phyloP scores from a whole-genome alignment of 2,888 invertebrate species.

The Synanthedon andrenaeformis region DNA sequence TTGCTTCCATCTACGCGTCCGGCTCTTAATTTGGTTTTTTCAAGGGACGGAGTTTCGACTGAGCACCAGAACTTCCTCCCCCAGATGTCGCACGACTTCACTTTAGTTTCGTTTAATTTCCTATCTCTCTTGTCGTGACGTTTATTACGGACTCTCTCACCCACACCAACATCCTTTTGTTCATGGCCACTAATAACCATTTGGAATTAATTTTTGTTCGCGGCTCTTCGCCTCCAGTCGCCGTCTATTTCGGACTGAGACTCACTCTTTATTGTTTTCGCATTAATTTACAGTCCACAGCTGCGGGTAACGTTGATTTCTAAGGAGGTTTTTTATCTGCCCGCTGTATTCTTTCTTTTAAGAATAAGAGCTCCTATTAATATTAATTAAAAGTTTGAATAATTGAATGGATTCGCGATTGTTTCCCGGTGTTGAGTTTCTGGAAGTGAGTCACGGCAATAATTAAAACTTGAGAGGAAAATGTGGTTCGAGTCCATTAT shows the following conservation, averaged over 20 bases:
- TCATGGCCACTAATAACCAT: slow-evolving; percentile 55
- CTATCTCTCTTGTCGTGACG: slow-evolving; percentile 60
- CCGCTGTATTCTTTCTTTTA: slow-evolving; percentile 62
- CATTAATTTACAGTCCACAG: slow-evolving; percentile 66
- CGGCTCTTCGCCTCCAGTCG: slow-evolving; percentile 25
- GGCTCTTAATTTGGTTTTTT: slow-evolving; percentile 53
- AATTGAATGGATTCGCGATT: slow-evolving; percentile 65
- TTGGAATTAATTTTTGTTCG: slow-evolving; percentile 56
- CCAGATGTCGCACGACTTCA: slow-evolving; percentile 50
- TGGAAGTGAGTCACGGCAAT: slow-evolving; percentile 52
- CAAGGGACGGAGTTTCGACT: slow-evolving; percentile 25
- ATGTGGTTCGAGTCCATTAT: slow-evolving; percentile 33
- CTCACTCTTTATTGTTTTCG: slow-evolving; percentile 62
- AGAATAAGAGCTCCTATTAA: slow-evolving; percentile 66
- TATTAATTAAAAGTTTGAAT: slow-evolving; percentile 71
- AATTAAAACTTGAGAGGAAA: slow-evolving; percentile 52
- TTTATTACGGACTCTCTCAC: slow-evolving; percentile 49
- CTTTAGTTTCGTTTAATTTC: slow-evolving; percentile 67
- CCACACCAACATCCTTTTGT: slow-evolving; percentile 46
- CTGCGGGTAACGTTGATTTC: slow-evolving; percentile 63
- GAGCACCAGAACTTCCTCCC: slow-evolving; percentile 40
- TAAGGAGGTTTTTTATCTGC: slow-evolving; percentile 63
- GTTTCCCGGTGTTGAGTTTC: slow-evolving; percentile 55
- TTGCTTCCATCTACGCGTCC: too few relatives aligned
- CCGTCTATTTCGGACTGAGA: slow-evolving; percentile 47